phyloP scores from a whole-genome alignment of 1,140 invertebrate genomes.

The Metaphire vulgaris region DNA sequence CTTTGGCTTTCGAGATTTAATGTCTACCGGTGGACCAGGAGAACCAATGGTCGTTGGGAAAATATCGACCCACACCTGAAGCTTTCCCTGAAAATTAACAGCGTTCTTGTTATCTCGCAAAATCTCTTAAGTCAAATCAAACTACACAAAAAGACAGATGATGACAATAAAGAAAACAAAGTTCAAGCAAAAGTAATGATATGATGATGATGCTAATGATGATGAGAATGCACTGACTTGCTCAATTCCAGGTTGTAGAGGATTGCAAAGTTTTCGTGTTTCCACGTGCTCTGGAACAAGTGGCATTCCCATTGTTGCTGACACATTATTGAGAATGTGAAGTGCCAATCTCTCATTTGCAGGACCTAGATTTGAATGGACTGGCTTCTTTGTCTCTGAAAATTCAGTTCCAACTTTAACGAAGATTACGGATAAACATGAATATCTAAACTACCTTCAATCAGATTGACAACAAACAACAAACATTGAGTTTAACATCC shows the following conservation, averaged over 20 bases:
- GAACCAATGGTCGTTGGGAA: conserved; percentile 49
- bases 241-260: conserved; percentile 41
- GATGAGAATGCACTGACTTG: conserved; percentile 24
- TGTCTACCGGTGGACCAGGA: conserved; percentile 52
- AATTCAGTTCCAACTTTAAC: no score
- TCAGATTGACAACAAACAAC: no score
- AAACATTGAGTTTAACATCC: no score
- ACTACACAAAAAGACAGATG: neutral
- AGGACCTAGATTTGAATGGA: conserved; percentile 32
- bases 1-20: conserved; percentile 50
- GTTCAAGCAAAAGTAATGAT: neutral
- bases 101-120: neutral
- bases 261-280: conserved; percentile 51
- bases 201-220: neutral
- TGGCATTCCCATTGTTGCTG: conserved; percentile 27
- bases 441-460: no score
- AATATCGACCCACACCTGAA: conserved; percentile 55
- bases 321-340: conserved; percentile 50
- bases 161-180: neutral
- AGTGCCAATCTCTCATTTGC: conserved; percentile 50
- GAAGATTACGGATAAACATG: no score
- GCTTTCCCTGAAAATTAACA: conserved; percentile 45
- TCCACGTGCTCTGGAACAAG: conserved; percentile 56
- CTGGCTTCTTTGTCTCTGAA: conserved; percentile 31
- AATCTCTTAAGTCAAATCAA: neutral